Conservation (phyloP, 35 echinoderm and acorn worm genomes). For the Heliocidaris tuberculata region DNA sequence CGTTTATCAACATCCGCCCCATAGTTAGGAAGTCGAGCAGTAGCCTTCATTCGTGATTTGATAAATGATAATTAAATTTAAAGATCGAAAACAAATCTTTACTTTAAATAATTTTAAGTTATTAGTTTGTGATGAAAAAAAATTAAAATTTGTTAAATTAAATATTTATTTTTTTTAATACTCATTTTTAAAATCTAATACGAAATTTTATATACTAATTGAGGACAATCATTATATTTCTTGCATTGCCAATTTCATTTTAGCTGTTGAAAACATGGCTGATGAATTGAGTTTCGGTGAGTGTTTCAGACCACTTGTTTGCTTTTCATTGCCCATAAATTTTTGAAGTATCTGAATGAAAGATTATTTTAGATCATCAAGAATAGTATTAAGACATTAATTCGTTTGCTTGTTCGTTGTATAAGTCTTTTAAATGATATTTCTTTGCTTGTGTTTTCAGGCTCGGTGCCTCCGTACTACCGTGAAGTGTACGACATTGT, state of each 20-base stretch:
- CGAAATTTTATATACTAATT: not conserved
- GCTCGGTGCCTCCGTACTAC: conserved; percentile 85
- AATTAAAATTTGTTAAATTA: no score
- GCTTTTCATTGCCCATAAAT: not conserved
- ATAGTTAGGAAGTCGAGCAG: not conserved
- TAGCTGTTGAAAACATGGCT: conserved; percentile 61
- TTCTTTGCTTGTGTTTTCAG: conserved; percentile 61
- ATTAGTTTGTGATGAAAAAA: no score
- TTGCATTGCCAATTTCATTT: conserved; percentile 21
- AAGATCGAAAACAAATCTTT: not conserved
- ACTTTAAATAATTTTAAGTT: not conserved
- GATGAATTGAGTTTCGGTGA: conserved; percentile 73
- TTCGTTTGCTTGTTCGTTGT: not conserved
- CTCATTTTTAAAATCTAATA: not conserved
- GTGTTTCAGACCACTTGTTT: not conserved
- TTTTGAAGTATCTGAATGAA: not conserved
- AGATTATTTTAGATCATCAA: not conserved
- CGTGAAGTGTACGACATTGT: conserved; percentile 97
- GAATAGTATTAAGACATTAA: not conserved
- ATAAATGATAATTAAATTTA: not conserved
- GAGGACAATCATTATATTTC: not conserved
- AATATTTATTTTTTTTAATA: not conserved
- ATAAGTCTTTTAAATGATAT: not conserved
- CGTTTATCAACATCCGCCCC: not conserved
- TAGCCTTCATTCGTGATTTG: not conserved